phyloP scores from a whole-genome alignment of 1,140 invertebrate species.

The Aethina tumida region DNA sequence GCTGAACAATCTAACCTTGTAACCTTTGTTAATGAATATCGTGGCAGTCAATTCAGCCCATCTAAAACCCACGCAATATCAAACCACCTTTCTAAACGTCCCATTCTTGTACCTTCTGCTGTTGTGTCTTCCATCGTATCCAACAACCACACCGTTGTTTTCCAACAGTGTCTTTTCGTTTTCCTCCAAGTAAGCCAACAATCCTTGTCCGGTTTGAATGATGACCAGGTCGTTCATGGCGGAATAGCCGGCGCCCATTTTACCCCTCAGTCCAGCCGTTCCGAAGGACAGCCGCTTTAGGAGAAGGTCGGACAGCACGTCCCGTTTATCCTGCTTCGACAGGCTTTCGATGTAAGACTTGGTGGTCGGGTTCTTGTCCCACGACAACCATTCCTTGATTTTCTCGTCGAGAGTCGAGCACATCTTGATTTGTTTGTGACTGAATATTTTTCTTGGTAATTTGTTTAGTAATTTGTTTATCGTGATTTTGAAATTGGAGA shows the following conservation, averaged over 20 bases:
- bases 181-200: constrained; percentile 67
- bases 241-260: constrained; percentile 86
- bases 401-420: constrained; percentile 41
- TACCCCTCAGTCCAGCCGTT: constrained; percentile 76
- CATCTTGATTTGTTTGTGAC: constrained; percentile 24
- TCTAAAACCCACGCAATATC: constrained; percentile 40
- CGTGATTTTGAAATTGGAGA: no score
- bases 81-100: constrained; percentile 1
- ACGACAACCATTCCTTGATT: constrained; percentile 51
- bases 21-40: constrained; percentile 66
- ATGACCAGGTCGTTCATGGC: constrained; percentile 97
- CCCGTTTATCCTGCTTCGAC: constrained; percentile 38
- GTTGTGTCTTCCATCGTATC: constrained; percentile 92
- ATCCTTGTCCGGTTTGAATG: constrained; percentile 90
- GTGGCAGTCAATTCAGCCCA: constrained; percentile 85
- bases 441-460: no score
- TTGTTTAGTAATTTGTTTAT: no score
- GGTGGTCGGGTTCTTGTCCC: constrained; percentile 44
- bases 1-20: constrained; percentile 79
- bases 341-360: constrained; percentile 43
- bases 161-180: constrained; percentile 40
- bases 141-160: constrained; percentile 72
- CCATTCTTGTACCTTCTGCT: constrained; percentile 60
- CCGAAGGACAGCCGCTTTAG: constrained; percentile 52
- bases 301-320: constrained; percentile 47